Evolutionary conservation across 23 tunicate species (phyloP).

Genomic region (Aplidium turbinatum): DNA sequence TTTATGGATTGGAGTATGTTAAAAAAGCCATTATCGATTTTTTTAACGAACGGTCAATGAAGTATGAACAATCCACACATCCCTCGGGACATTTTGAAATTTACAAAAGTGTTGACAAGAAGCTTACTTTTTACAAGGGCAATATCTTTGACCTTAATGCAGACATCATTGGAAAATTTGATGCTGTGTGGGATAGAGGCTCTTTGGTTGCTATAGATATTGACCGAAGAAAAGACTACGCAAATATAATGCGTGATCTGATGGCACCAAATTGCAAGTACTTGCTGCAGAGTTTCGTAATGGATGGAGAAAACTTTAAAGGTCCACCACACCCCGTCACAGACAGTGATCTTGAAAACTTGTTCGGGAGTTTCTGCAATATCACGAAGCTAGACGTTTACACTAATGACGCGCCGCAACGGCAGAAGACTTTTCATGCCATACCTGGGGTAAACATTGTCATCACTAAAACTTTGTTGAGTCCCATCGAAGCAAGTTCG

Average conservation of each 20-base stretch:
- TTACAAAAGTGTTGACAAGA: constrained; percentile 37
- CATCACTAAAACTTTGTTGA: too few species aligned
- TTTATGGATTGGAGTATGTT: constrained; percentile 61
- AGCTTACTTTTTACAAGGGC: constrained; percentile 53
- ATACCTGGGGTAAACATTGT: too few species aligned
- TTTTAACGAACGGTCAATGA: constrained; percentile 29
- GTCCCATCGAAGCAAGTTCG: too few species aligned
- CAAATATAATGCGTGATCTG: constrained; percentile 15
- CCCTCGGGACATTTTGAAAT: not conserved
- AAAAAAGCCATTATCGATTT: constrained; percentile 38
- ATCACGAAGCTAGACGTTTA: not conserved
- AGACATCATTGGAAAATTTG: constrained; percentile 37
- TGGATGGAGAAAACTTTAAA: constrained; percentile 4
- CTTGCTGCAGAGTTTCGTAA: constrained; percentile 14
- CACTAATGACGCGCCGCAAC: too few species aligned
- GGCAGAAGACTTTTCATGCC: too few species aligned
- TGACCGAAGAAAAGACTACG: constrained; percentile 24
- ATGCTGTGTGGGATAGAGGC: constrained; percentile 66
- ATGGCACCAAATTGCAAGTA: constrained; percentile 21
- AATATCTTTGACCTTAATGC: constrained; percentile 43
- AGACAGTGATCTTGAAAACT: not conserved
- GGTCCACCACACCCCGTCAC: not conserved
- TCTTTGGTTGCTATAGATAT: constrained; percentile 55
- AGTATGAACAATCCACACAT: not conserved
- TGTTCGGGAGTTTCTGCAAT: not conserved